Evolutionary conservation across 2,797 vertebrate genomes (phyloP).

Genomic region (Chaenodraco wilsoni): DNA sequence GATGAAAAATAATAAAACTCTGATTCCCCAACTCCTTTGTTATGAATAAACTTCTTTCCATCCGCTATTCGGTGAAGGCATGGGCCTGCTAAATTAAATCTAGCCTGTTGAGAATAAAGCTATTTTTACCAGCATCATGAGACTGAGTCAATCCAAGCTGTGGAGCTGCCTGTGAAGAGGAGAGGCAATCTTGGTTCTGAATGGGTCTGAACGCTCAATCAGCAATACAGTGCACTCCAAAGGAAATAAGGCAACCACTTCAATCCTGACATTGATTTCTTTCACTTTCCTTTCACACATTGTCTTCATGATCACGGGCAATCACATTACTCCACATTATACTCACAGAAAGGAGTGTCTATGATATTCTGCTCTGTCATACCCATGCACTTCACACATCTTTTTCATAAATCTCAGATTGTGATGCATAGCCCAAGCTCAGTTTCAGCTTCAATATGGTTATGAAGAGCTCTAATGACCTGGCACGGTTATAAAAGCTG

Average conservation of each 20-base stretch:
- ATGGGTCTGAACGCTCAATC: constrained; percentile 77
- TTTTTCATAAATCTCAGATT: constrained; percentile 38
- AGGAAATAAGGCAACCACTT: constrained; percentile 73
- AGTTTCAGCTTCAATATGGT: constrained; percentile 18
- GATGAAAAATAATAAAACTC: constrained; percentile 30
- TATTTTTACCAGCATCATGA: constrained; percentile 83
- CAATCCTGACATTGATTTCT: constrained; percentile 74
- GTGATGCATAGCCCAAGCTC: constrained; percentile 18
- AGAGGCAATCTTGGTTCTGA: constrained; percentile 79
- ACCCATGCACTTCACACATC: constrained; percentile 1
- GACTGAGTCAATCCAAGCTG: constrained; percentile 76
- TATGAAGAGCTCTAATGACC: constrained; percentile 46
- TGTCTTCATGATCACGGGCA: constrained; percentile 58
- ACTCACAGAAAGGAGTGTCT: constrained; percentile 31
- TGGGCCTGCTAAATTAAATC: constrained; percentile 81
- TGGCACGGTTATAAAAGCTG: constrained; percentile 20
- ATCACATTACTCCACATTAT: constrained; percentile 51
- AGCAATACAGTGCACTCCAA: constrained; percentile 71
- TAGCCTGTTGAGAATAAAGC: constrained; percentile 76
- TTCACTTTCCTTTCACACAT: constrained; percentile 49
- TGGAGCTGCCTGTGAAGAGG: constrained; percentile 73
- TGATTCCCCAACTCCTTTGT: constrained; percentile 33
- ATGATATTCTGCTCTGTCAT: constrained; percentile 23
- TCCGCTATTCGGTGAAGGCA: constrained; percentile 70
- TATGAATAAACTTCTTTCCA: constrained; percentile 54